These are phyloP conservation scores for Mustelus asterias DNA, from an alignment of 2,113 vertebrate genomes.

Conservation along the genomic window DNA sequence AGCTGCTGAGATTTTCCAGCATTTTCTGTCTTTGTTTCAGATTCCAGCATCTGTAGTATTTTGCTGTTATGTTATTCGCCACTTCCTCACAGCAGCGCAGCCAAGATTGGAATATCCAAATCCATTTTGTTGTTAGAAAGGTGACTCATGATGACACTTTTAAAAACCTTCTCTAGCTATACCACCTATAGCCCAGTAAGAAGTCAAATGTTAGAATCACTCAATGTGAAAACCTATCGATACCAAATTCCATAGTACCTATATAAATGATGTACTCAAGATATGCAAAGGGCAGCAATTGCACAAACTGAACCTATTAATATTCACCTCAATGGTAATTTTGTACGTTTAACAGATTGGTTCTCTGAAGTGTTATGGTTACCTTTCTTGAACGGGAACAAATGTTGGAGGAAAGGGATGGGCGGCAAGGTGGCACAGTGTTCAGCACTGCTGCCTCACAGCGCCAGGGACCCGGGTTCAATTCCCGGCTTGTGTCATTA, in stretches of 20 bases:
- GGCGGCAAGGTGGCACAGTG: no score
- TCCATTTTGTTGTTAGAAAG: neutral
- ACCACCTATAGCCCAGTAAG: neutral
- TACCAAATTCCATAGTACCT: neutral
- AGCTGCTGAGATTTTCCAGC: no score
- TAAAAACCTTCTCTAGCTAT: neutral
- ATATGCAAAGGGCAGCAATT: neutral
- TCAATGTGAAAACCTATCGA: neutral
- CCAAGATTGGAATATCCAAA: neutral
- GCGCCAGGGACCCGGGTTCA: no score
- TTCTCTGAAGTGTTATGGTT: neutral
- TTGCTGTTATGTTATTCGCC: neutral
- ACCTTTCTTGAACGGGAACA: neutral
- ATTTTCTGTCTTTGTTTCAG: no score
- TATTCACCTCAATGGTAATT: neutral
- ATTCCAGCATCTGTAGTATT: no score
- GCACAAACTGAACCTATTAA: neutral
- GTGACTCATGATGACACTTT: neutral
- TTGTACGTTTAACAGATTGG: neutral
- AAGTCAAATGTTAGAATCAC: neutral
- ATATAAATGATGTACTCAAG: neutral
- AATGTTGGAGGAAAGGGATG: no score
- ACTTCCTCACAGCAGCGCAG: neutral
- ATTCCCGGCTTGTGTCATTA: no score
- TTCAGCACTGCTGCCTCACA: no score